Percentiles rank a stretch among this genome's conserved stretches.
phyloP scores from a whole-genome alignment of 2,888 invertebrate genomes.

The Cataglyphis altisquamis region DNA sequence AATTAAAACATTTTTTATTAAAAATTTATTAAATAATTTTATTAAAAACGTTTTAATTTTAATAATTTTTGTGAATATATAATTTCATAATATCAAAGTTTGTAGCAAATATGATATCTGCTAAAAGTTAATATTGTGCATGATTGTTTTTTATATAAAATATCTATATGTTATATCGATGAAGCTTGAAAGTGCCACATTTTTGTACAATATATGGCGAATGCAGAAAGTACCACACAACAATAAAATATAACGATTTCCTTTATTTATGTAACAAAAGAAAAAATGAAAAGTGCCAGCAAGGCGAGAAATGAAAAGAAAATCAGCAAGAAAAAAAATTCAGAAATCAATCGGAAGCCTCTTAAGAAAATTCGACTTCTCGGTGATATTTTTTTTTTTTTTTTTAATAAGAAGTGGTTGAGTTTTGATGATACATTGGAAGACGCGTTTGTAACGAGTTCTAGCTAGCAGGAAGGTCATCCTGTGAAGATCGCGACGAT shows the following conservation, averaged over 20 bases:
- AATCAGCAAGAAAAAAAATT: background rate
- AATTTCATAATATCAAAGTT: background rate
- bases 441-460: conserved; percentile 37
- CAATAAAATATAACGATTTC: background rate
- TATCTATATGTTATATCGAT: background rate
- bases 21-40: too few relatives aligned
- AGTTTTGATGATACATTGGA: background rate
- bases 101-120: background rate
- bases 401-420: conserved; percentile 25
- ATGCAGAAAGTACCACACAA: background rate
- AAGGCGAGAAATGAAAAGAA: background rate
- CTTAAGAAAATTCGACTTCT: conserved; percentile 14
- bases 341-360: conserved; percentile 8
- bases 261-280: background rate
- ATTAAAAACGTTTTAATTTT: background rate
- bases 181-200: background rate
- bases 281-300: background rate
- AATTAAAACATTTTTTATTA: background rate
- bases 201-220: background rate
- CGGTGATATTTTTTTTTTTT: background rate
- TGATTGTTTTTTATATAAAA: background rate
- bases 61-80: background rate
- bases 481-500: conserved; percentile 16
- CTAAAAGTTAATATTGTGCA: background rate
- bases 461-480: conserved; percentile 28